These are phyloP conservation scores for Apodemia zela DNA, from an alignment of 2,888 invertebrate genomes.

Conservation along the genomic window DNA sequence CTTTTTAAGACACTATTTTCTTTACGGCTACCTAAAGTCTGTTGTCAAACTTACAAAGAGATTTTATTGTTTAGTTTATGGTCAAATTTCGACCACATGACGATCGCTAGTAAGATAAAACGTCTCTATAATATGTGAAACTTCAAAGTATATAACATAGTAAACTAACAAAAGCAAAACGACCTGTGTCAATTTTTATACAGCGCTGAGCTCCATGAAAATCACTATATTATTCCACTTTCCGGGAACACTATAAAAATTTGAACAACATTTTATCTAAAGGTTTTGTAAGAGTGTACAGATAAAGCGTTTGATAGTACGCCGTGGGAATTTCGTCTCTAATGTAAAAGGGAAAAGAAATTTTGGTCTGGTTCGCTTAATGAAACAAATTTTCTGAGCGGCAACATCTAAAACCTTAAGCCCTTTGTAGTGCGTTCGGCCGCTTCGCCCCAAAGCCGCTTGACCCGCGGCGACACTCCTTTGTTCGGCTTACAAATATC, in stretches of 20 bases:
- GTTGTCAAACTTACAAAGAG: too few species aligned
- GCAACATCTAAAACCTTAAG: slow-evolving; percentile 71
- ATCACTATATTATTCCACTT: slow-evolving; percentile 12
- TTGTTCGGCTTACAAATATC: slow-evolving; percentile 68
- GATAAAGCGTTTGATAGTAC: slow-evolving; percentile 41
- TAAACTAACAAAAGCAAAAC: not conserved
- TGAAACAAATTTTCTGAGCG: slow-evolving; percentile 75
- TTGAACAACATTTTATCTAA: slow-evolving; percentile 28
- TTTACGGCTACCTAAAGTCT: too few species aligned
- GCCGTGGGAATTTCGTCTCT: slow-evolving; percentile 42
- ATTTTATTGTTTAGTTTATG: too few species aligned
- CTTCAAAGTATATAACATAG: not conserved
- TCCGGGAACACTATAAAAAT: slow-evolving; percentile 8
- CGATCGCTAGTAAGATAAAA: too few species aligned
- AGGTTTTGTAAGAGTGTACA: slow-evolving; percentile 43
- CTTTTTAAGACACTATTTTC: too few species aligned
- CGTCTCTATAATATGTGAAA: too few species aligned
- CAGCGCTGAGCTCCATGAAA: not conserved
- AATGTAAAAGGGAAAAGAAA: slow-evolving; percentile 59
- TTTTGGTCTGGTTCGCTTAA: slow-evolving; percentile 63
- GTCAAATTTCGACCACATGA: too few species aligned
- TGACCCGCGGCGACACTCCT: slow-evolving; percentile 57
- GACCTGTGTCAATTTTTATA: not conserved
- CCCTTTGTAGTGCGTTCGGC: slow-evolving; percentile 66
- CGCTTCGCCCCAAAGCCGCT: slow-evolving; percentile 59